A percentile compares a stretch with the other conserved stretches of the same genome.
These are phyloP conservation scores for Tetraodon nigroviridis DNA, from an alignment of 2,113 vertebrate species.

Conservation along the genomic window DNA sequence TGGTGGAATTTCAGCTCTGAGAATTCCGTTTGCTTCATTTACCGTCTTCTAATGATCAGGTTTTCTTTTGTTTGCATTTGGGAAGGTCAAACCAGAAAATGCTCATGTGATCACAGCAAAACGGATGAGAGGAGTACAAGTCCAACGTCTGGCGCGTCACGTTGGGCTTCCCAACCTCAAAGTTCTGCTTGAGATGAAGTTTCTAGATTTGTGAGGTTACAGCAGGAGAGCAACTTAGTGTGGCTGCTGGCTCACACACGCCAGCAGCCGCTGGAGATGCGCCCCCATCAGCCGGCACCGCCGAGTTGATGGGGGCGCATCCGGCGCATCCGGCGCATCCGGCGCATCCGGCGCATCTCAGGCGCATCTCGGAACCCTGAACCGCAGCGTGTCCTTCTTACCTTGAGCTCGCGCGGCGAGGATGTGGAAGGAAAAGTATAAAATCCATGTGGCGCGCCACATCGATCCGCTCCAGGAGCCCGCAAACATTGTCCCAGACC, in stretches of 20 bases:
- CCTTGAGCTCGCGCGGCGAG: constrained; percentile 69
- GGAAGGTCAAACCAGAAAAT: too few relatives aligned
- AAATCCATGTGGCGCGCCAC: constrained; percentile 73
- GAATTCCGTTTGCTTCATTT: constrained; percentile 34
- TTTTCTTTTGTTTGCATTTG: too few relatives aligned
- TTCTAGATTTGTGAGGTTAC: background rate
- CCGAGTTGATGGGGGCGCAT: too few relatives aligned
- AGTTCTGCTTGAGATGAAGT: constrained; percentile 16
- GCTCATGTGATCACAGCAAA: too few relatives aligned
- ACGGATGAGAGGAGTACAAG: too few relatives aligned
- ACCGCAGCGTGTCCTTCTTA: constrained; percentile 35
- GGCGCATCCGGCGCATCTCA: too few relatives aligned
- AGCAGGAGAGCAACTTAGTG: too few relatives aligned
- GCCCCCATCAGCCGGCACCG: too few relatives aligned
- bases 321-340: too few relatives aligned
- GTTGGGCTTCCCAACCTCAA: background rate
- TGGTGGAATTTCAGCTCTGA: background rate
- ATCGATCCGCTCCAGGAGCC: constrained; percentile 55
- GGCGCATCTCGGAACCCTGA: background rate
- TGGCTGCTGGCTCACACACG: too few relatives aligned
- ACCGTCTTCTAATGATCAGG: constrained; percentile 48
- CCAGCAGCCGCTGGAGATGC: too few relatives aligned
- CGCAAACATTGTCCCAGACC: constrained; percentile 55
- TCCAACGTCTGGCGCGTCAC: too few relatives aligned
- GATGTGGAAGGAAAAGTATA: constrained; percentile 64